Evolutionary conservation across 1,140 invertebrate species (phyloP).

Genomic region (Habropoda laboriosa): DNA sequence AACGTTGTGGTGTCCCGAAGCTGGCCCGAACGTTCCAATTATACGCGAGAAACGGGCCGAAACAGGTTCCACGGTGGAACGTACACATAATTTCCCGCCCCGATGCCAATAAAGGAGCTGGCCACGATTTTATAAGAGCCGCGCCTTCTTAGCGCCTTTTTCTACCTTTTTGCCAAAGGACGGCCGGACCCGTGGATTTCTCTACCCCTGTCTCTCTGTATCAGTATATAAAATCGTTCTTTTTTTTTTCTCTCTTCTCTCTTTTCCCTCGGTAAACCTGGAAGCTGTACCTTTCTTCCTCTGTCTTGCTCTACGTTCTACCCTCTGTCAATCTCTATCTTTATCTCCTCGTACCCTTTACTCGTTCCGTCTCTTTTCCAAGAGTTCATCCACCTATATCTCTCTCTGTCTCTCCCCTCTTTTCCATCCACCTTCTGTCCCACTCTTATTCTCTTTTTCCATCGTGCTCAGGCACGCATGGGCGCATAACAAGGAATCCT

Average conservation of each 20-base stretch:
- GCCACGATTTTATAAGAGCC: slow-evolving; percentile 78
- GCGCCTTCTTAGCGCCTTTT: slow-evolving; percentile 77
- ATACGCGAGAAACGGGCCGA: slow-evolving; percentile 74
- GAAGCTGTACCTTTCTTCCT: slow-evolving; percentile 43
- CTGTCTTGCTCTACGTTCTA: not conserved
- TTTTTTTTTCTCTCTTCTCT: slow-evolving; percentile 10
- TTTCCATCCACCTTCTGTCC: slow-evolving; percentile 17
- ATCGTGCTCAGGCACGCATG: slow-evolving; percentile 43
- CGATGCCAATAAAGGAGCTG: slow-evolving; percentile 75
- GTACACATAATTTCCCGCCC: slow-evolving; percentile 78
- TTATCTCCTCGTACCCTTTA: slow-evolving; percentile 23
- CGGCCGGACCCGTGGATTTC: slow-evolving; percentile 19
- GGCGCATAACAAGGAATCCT: slow-evolving; percentile 71
- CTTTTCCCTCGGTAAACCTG: slow-evolving; percentile 26
- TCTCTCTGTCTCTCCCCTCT: not conserved
- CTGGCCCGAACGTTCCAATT: slow-evolving; percentile 75
- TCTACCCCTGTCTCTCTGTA: slow-evolving; percentile 27
- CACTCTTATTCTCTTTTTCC: slow-evolving; percentile 15
- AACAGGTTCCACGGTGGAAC: slow-evolving; percentile 77
- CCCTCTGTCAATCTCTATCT: slow-evolving; percentile 15
- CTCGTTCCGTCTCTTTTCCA: not conserved
- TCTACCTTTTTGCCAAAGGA: slow-evolving; percentile 66
- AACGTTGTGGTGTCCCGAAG: slow-evolving; percentile 50
- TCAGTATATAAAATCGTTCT: slow-evolving; percentile 44
- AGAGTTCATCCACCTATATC: not conserved